A percentile compares a stretch with the other conserved stretches of the same genome.
Evolutionary conservation across 2,797 vertebrate genomes (phyloP).

Genomic region (Cuniculus paca): DNA sequence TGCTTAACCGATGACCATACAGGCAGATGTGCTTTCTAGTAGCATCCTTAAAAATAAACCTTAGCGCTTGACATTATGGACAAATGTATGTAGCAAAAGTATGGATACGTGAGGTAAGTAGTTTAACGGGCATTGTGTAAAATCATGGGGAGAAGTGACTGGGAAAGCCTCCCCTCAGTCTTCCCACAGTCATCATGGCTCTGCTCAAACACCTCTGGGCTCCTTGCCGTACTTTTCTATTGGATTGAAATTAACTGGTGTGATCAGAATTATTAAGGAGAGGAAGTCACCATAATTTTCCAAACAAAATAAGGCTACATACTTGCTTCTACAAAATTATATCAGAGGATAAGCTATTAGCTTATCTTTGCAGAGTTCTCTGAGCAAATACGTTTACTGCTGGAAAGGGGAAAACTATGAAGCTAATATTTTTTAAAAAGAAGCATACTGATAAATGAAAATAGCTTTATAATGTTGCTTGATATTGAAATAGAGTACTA

Average conservation of each 20-base stretch:
- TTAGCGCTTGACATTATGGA: neutral
- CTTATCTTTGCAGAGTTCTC: neutral
- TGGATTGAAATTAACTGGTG: constrained; percentile 16
- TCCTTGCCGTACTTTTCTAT: neutral
- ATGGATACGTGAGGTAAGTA: neutral
- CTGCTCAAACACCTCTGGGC: neutral
- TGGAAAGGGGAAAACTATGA: neutral
- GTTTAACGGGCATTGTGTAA: neutral
- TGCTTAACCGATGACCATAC: neutral
- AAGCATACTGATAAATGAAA: constrained; percentile 10
- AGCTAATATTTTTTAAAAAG: neutral
- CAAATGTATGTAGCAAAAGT: neutral
- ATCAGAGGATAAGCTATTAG: constrained; percentile 24
- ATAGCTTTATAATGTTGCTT: constrained; percentile 2
- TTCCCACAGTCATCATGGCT: neutral
- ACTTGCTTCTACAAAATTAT: neutral
- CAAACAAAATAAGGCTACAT: constrained; percentile 32
- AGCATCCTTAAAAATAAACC: constrained; percentile 12
- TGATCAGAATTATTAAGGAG: constrained; percentile 2
- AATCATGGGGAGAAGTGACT: neutral
- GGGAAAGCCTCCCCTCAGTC: neutral
- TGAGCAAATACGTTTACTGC: neutral
- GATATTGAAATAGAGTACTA: neutral
- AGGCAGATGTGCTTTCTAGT: neutral
- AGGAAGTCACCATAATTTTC: constrained; percentile 32